A percentile compares a stretch with the other conserved stretches of the same genome.
Evolutionary conservation across 2,888 invertebrate genomes (phyloP).

Genomic region (Epirrhoe tristata): DNA sequence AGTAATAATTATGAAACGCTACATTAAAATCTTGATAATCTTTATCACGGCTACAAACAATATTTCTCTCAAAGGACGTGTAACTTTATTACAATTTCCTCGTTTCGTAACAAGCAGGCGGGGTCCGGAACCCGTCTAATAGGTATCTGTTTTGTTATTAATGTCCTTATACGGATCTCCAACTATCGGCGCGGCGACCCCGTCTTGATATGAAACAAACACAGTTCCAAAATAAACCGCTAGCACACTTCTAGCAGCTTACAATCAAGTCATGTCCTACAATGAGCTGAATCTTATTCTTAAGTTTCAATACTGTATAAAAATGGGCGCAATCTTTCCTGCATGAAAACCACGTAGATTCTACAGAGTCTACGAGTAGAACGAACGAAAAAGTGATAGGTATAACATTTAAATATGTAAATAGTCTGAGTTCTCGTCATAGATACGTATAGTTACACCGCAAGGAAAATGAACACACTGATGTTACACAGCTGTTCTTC

Average conservation of each 20-base stretch:
- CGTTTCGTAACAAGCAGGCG: slow-evolving; percentile 70
- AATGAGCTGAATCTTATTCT: too few species aligned
- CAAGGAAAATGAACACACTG: not conserved
- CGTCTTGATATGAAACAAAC: slow-evolving; percentile 55
- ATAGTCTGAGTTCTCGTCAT: too few species aligned
- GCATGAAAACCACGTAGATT: not conserved
- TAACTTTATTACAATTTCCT: slow-evolving; percentile 76
- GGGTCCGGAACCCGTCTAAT: slow-evolving; percentile 67
- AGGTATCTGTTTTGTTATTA: slow-evolving; percentile 79
- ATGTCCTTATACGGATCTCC: slow-evolving; percentile 75
- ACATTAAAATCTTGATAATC: slow-evolving; percentile 6
- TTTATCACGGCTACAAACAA: slow-evolving; percentile 56
- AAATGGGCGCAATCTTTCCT: too few species aligned
- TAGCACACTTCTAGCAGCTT: slow-evolving; percentile 25
- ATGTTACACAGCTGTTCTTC: slow-evolving; percentile 10
- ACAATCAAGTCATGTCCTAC: not conserved
- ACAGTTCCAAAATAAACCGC: slow-evolving; percentile 12
- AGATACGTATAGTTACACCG: too few species aligned
- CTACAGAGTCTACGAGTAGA: slow-evolving; percentile 7
- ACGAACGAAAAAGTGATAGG: not conserved
- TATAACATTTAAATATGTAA: too few species aligned
- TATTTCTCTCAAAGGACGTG: slow-evolving; percentile 64
- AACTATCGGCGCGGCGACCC: slow-evolving; percentile 64
- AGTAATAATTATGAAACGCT: not conserved
- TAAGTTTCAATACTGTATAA: too few species aligned